A percentile compares a stretch with the other conserved stretches of the same genome.
Evolutionary conservation across 2,113 vertebrate genomes (phyloP).

Genomic region (Erythrocercus mccallii): DNA sequence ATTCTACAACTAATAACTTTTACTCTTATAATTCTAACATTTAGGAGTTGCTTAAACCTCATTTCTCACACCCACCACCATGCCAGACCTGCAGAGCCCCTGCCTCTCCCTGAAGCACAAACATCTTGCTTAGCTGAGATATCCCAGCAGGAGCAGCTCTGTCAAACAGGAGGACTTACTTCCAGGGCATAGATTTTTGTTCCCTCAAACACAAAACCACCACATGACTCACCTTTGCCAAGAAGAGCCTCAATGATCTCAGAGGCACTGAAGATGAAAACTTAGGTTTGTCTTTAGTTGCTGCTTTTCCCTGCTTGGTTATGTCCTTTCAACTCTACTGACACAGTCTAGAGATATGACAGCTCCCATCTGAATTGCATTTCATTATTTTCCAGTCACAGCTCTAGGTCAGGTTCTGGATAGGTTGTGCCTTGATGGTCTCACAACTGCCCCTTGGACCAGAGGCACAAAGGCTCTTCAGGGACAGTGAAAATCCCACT

Average conservation of each 20-base stretch:
- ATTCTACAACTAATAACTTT: no score
- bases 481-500: background rate
- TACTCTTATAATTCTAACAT: no score
- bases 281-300: background rate
- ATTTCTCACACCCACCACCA: no score
- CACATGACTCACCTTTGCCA: background rate
- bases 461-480: background rate
- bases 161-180: background rate
- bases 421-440: background rate
- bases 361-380: background rate
- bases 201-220: background rate
- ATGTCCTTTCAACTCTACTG: background rate
- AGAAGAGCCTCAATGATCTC: background rate
- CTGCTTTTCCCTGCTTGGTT: background rate
- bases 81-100: accelerated
- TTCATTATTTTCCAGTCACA: background rate
- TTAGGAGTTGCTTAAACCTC: no score
- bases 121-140: background rate
- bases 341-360: background rate
- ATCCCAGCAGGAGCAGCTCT: background rate
- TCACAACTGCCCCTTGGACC: accelerated
- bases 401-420: background rate
- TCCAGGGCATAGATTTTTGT: background rate
- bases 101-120: background rate
- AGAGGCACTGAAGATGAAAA: background rate